Base-by-base conservation (phyloP, 2,888 invertebrate species). In the Troilus luridus region DNA sequence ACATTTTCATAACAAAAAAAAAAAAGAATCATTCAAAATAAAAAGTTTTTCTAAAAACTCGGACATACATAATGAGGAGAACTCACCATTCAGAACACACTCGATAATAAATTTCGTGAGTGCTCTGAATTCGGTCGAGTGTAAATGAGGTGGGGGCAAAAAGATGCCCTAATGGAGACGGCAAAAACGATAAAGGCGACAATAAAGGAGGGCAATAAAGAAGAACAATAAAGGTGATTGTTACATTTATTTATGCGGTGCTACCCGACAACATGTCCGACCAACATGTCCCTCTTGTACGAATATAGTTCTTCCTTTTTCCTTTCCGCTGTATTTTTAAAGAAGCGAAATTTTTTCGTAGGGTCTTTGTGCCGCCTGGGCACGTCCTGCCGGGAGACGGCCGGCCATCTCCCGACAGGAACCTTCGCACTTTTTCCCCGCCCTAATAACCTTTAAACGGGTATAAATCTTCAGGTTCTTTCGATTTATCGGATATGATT, bases 231-330 rank as follows among this genome's bases (percentile, higher is more conserved):
- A 67, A 81, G 81, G 54, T 54, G 81, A 54, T 81, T 81, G 81
- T 54, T 54, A 54, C 54, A 81, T 81, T 81, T 81, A 81, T 81
- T 81, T 81, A 81, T 81, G 41, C 81, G 81, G 81, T 81, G 81
- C 54, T 41, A 54, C 10, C 41, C 54, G 21, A 81, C 81, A 81
- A 54, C 21, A 54, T 81, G 81, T 81, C 81, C 81, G 21, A 64
- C 41, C 41, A 81, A 54, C 7, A 8, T 24, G 41, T 54, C 81
- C 6, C 81, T 54, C 81, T 54, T 41, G 81, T 41, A 81, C 24
- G 54, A 54, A 81, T 81, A 81, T 81, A 54, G 81, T 81, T 81
- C 81, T 54, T 81, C 54, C 81, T 81, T 81, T 81, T 81, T 19
- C 54, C 81, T 19, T 54, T 54, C 54, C 81, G 81, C 81, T 81